phyloP scores from a whole-genome alignment of 92 coral and sea anemone species.

The Porites divaricata region DNA sequence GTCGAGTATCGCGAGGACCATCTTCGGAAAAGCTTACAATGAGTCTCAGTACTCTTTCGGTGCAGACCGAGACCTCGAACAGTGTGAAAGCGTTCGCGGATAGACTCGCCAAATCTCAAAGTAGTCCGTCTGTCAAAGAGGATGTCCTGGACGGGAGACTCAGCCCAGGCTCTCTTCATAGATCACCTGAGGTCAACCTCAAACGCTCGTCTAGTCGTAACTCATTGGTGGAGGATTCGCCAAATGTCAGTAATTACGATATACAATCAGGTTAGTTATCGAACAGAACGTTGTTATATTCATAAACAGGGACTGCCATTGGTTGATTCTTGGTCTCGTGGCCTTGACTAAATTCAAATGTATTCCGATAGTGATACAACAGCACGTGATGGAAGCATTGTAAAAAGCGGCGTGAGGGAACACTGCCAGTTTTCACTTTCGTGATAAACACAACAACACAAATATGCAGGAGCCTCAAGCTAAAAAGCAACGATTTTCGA shows the following conservation, averaged over 20 bases:
- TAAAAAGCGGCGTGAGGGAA: no score
- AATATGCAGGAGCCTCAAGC: no score
- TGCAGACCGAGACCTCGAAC: constrained; percentile 33
- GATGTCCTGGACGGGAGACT: constrained; percentile 22
- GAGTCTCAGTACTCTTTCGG: constrained; percentile 72
- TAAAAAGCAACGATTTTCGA: no score
- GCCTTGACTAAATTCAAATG: no score
- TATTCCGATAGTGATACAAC: no score
- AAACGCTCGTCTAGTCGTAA: constrained; percentile 5
- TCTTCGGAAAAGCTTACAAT: constrained; percentile 71
- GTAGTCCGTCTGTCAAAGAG: constrained; percentile 63
- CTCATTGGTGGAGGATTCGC: constrained; percentile 8
- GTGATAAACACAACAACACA: no score
- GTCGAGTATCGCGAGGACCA: constrained; percentile 64
- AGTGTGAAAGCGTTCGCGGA: constrained; percentile 19
- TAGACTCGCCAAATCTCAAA: constrained; percentile 40
- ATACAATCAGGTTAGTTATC: constrained; percentile 23
- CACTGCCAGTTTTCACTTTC: no score
- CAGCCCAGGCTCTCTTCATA: constrained; percentile 22
- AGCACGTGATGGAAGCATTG: neutral
- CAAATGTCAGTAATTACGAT: constrained; percentile 2
- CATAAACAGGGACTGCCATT: no score
- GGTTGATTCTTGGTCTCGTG: no score
- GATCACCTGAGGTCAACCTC: constrained; percentile 24
- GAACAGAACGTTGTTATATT: neutral